Percentiles rank a stretch among this genome's conserved stretches.
These are phyloP conservation scores for Peromyscus leucopus DNA, from an alignment of 2,113 vertebrate genomes.

Conservation along the genomic window DNA sequence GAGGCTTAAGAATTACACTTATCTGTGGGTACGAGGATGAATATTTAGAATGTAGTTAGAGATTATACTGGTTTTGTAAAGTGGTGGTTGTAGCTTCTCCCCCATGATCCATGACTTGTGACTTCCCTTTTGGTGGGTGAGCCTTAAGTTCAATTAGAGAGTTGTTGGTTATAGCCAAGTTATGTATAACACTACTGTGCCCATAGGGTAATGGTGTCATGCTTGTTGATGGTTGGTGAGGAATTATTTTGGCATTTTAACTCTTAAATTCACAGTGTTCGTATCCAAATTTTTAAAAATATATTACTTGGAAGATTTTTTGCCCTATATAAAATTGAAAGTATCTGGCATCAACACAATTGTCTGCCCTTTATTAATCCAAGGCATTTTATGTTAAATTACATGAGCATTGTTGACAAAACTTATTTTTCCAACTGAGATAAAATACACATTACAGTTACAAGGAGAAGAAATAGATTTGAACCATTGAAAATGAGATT, in stretches of 20 bases:
- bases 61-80: background rate
- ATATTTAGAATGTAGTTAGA: background rate
- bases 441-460: background rate
- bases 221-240: background rate
- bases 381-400: conserved; percentile 32
- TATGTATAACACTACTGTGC: too few relatives aligned
- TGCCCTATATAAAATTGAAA: conserved; percentile 45
- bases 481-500: conserved; percentile 39
- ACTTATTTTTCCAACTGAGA: background rate
- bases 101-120: background rate
- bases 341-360: background rate
- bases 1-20: background rate
- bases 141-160: background rate
- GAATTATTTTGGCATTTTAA: conserved; percentile 42
- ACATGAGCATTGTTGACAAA: background rate
- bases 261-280: background rate
- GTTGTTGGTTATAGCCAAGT: background rate
- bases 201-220: background rate
- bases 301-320: conserved; percentile 51
- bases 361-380: background rate
- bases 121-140: background rate
- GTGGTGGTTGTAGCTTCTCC: background rate
- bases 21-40: background rate
- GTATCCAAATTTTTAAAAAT: background rate
- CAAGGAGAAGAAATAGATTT: conserved; percentile 18